Evolutionary conservation across 2,113 vertebrate genomes (phyloP), one percentile per base, ranked within the genome.

Genomic region (Colinus virginianus): DNA sequence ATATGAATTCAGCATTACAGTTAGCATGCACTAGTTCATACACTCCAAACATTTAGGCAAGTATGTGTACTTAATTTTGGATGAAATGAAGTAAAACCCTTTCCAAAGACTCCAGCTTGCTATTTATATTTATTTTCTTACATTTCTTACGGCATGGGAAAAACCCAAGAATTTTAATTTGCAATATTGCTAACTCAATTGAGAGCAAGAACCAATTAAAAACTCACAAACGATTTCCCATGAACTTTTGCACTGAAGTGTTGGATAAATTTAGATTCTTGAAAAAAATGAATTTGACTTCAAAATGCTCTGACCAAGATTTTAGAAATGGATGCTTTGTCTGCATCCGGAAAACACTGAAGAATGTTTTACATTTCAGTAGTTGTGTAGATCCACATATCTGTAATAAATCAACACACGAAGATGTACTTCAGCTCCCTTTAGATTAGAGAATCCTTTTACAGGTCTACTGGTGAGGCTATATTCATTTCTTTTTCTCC

Each of bases 81-180:
- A 78, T 82, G 7, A 95, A 95, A 82, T 85, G 34, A 84, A 72
- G 34, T 56, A 70, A 94, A 93, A 78, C 40, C 3, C 80, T 93
- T 93, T 83, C 78, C 30, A 43, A 92, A 96, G 61, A 85, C 62
- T 42, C 46, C 85, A 87, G 49, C 12, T 76, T 66, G 7, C 30
- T 7, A 45, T 89, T 93, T 96, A 79, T 95, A 45, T 89, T 93
- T 96, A 79, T 95, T 96, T 96, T 87, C 71, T 96, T 94, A 78
- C 55, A 91, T 87, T 92, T 92, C 58, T 61, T 87, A 40, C 38
- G 75, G 55, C 81, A 92, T 94, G 89, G 84, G 88, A 93, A 93
- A 93, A 94, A 22, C 46, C 91, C 76, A 40, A 83, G 87, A 87
- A 72, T 79, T 79, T 94, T 93, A 80, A 56, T 74, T 89, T 68